phyloP scores from a whole-genome alignment of 2,113 vertebrate species.

The Heterocephalus glaber region DNA sequence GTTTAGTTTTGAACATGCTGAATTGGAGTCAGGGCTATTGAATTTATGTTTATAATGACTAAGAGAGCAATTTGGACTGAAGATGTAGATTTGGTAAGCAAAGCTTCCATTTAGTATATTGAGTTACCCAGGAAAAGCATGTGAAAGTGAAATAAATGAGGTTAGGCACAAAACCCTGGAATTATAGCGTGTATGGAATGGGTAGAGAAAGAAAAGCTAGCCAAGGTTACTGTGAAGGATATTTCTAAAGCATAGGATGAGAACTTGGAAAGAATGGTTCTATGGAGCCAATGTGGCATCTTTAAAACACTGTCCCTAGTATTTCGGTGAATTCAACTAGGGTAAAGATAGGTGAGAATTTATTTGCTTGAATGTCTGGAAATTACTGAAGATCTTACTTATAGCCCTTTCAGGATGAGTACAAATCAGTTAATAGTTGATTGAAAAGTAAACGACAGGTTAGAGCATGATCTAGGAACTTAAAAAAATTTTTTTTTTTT shows the following conservation, averaged over 20 bases:
- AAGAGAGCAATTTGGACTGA: background rate
- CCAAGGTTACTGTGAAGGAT: background rate
- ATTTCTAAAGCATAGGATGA: background rate
- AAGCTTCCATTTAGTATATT: background rate
- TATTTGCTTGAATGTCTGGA: background rate
- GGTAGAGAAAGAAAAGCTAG: background rate
- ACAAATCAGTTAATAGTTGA: conserved; percentile 3
- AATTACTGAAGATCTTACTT: background rate
- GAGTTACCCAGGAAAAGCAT: background rate
- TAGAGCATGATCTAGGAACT: background rate
- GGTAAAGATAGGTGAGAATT: background rate
- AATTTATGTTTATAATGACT: background rate
- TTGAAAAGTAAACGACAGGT: background rate
- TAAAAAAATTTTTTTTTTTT: conserved; percentile 34
- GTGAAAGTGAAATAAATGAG: background rate
- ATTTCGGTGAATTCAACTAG: background rate
- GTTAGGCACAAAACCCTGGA: background rate
- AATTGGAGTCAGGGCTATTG: background rate
- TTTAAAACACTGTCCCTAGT: background rate
- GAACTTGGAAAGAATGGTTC: background rate
- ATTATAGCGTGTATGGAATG: background rate
- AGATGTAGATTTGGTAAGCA: background rate
- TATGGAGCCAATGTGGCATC: background rate
- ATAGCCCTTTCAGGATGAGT: background rate
- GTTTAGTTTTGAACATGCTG: background rate